Evolutionary conservation across 2,797 vertebrate genomes (phyloP), one percentile per base, ranked within the genome.

Genomic region (Labroides dimidiatus): DNA sequence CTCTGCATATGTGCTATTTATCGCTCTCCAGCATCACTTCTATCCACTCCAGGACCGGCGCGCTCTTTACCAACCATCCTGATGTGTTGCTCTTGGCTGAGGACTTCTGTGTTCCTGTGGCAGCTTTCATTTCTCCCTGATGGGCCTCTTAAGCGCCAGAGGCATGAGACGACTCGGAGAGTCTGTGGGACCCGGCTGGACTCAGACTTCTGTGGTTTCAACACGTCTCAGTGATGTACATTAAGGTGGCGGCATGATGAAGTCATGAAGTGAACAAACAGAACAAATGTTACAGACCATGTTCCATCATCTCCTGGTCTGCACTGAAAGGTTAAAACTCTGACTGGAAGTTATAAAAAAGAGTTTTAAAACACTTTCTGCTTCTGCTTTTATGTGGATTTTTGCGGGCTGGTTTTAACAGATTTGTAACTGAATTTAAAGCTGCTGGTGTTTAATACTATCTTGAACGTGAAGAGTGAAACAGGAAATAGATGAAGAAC

Each of bases 61-160:
- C 51, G 13, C 77, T 69, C 78, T 61, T 68, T 72, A 73, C 64
- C 16, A 43, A 69, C 75, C 55, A 10, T 62, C 42, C 30, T 58
- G 64, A 77, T 56, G 74, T 83, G 87, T 81, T 85, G 77, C 66
- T 72, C 53, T 87, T 88, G 89, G 87, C 84, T 23, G 13, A 48
- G n/a, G 33, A 70, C 17, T 17, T 12, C 53, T 21, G n/a, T 39
- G 69, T 45, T 74, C 62, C 44, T 65, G 61, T 63, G 57, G 77
- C 69, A 21, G 48, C 43, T 53, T 75, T 74, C 42, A 75, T 36
- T 65, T 69, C 64, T 69, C 69, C 62, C 61, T 11, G 52, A 39
- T 43, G 62, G 48, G 27, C 45, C 43, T 59, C 24, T 19, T 12
- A 59, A 65, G 67, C 62, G 74, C 81, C 69, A 78, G 55, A 69